A percentile compares a stretch with the other conserved stretches of the same genome.
These are phyloP conservation scores for Plagiodera versicolora DNA, from an alignment of 2,888 invertebrate genomes.

Conservation along the genomic window DNA sequence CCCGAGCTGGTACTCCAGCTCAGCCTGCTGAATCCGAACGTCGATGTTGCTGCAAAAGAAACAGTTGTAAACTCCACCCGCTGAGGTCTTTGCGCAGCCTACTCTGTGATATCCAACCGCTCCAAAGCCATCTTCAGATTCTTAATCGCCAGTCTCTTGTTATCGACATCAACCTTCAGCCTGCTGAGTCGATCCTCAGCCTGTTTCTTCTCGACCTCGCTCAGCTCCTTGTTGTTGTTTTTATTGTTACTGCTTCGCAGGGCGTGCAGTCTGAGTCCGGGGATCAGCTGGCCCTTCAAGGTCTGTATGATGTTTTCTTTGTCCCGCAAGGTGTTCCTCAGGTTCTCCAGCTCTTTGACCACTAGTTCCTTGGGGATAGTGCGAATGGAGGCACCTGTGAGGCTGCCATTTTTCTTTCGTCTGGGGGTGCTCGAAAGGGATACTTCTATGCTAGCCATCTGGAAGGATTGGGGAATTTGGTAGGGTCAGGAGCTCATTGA, in stretches of 20 bases:
- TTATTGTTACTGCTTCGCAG: conserved; percentile 35
- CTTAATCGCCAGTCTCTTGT: conserved; percentile 76
- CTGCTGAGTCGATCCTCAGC: conserved; percentile 64
- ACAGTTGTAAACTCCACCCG: background rate
- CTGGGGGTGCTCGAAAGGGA: conserved; percentile 69
- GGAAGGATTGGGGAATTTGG: too few relatives aligned
- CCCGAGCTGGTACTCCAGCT: conserved; percentile 85
- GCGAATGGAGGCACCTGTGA: conserved; percentile 47
- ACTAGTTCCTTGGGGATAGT: conserved; percentile 54
- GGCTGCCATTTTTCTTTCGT: conserved; percentile 58
- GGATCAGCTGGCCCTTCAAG: conserved; percentile 68
- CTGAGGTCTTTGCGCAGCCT: too few relatives aligned
- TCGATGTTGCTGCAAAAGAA: conserved; percentile 75
- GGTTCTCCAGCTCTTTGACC: conserved; percentile 67
- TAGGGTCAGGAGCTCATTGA: too few relatives aligned
- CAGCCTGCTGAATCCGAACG: conserved; percentile 86
- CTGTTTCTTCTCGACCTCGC: conserved; percentile 61
- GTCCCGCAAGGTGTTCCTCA: conserved; percentile 72
- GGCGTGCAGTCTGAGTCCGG: conserved; percentile 44
- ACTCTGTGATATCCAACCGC: conserved; percentile 86
- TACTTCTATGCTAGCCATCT: conserved; percentile 87
- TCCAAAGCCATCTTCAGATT: conserved; percentile 80
- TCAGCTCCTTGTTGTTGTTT: conserved; percentile 50
- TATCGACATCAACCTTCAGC: conserved; percentile 70
- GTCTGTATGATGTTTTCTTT: conserved; percentile 84